Percentiles rank a stretch among this genome's conserved stretches.
These are phyloP conservation scores for Prorops nasuta DNA, from an alignment of 1,140 invertebrate species.

Conservation along the genomic window DNA sequence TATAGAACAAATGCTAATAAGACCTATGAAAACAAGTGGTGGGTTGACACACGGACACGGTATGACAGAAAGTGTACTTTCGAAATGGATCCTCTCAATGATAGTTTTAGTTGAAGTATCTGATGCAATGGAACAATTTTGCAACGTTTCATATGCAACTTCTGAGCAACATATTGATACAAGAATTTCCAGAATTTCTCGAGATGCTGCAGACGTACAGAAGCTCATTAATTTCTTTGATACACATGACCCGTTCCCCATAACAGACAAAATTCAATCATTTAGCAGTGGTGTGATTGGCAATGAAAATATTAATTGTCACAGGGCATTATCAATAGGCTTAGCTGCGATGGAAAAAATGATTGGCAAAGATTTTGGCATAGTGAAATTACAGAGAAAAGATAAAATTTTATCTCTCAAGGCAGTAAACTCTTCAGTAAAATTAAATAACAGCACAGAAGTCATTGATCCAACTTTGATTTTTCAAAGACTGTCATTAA, in stretches of 20 bases:
- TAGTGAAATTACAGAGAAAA: neutral
- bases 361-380: neutral
- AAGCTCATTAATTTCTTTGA: neutral
- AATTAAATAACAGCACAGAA: neutral
- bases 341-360: neutral
- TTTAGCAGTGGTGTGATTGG: neutral
- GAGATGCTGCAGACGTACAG: neutral
- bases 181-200: neutral
- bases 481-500: constrained; percentile 11
- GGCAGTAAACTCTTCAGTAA: neutral
- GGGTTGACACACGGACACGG: constrained; percentile 7
- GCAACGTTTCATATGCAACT: neutral
- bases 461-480: neutral
- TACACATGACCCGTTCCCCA: neutral
- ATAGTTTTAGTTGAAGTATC: neutral
- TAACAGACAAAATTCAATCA: neutral
- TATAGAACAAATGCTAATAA: constrained; percentile 14
- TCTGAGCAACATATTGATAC: constrained; percentile 3
- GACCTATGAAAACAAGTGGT: constrained; percentile 12
- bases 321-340: neutral
- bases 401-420: neutral
- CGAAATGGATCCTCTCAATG: neutral
- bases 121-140: constrained; percentile 1
- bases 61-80: neutral
- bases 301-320: neutral